Evolutionary conservation across 2,888 invertebrate genomes (phyloP).

Genomic region (Phlogophora meticulosa): DNA sequence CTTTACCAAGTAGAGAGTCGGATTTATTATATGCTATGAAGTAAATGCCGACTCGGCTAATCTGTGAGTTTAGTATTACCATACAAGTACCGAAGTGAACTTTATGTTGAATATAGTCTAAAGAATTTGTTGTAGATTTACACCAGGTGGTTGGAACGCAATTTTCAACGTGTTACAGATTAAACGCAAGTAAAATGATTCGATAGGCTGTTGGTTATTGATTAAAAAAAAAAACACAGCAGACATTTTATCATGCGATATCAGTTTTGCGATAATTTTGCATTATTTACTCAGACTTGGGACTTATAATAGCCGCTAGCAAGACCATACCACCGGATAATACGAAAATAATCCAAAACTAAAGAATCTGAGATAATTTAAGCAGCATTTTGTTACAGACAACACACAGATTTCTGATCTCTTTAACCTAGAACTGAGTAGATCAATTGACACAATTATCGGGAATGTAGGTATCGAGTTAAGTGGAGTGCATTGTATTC

Average conservation of each 20-base stretch:
- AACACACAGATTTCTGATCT: slow-evolving; percentile 27
- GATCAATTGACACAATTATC: slow-evolving; percentile 60
- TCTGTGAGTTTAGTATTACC: slow-evolving; percentile 3
- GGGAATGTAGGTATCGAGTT: slow-evolving; percentile 35
- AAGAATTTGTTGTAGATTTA: not conserved
- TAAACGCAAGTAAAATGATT: too few relatives aligned
- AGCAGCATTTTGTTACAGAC: slow-evolving; percentile 2
- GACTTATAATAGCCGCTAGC: too few relatives aligned
- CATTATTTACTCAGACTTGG: slow-evolving; percentile 6
- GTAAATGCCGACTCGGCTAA: slow-evolving; percentile 12
- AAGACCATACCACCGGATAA: too few relatives aligned
- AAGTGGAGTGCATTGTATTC: slow-evolving; percentile 70
- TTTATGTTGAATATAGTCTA: not conserved
- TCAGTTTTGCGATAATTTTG: too few relatives aligned
- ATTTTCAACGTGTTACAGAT: too few relatives aligned
- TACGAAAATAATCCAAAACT: not conserved
- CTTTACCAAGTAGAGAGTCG: slow-evolving; percentile 28
- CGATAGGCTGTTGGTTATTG: too few relatives aligned
- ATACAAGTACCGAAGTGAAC: not conserved
- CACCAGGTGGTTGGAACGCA: too few relatives aligned
- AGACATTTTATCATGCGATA: too few relatives aligned
- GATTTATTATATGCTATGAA: slow-evolving; percentile 14
- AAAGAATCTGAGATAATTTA: not conserved
- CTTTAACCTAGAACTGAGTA: slow-evolving; percentile 49
- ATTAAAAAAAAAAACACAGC: too few relatives aligned